Base-by-base conservation (phyloP, 2,888 invertebrate genomes). In the Eurytoma californica region DNA sequence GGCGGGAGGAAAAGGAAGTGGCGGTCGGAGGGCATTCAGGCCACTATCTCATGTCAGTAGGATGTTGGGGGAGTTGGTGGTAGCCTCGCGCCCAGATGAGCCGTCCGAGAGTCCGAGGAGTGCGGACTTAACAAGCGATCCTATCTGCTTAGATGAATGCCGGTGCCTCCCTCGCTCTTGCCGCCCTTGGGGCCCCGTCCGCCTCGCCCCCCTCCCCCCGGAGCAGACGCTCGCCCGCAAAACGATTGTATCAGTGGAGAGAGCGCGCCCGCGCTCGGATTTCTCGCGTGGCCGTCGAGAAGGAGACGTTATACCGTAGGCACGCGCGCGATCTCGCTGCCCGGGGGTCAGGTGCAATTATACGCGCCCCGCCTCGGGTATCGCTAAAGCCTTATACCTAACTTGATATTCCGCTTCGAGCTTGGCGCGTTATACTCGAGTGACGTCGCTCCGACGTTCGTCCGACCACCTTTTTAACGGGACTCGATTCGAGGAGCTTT, bases 71-170 rank as follows among this genome's bases (percentile, higher is more conserved):
- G 82, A 84, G 80, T 47, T 13, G 63, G 63, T 13, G 63, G 63
- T 39, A 63, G 63, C 39, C 63, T 9, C 79, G 81, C 84, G 84
- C 83, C 78, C 70, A 83, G 84, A 86, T 84, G 84, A 85, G 83
- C 55, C 28, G n/a, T 47, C 16, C 20, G 20, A 13, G 49, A 28
- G 55, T 18, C 28, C 58, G 24, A 16, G 61, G 82, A 85, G 85
- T 85, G 84, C 86, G 84, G 87, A 84, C 88, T 89, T 90, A 90
- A 89, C 89, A 88, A 89, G 89, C 87, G 89, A 90, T 89, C 85
- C 85, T 90, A 89, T 89, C 89, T 86, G 84, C 82, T 83, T 86
- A 86, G 87, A 89, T 89, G 89, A 89, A 89, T 89, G 87, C 88
- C 84, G 84, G 83, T 28, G 30, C 39, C 63, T 63, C 63, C 39